A percentile compares a stretch with the other conserved stretches of the same genome.
phyloP scores from a whole-genome alignment of 2,888 invertebrate genomes.

The Eupelmus urozonus region DNA sequence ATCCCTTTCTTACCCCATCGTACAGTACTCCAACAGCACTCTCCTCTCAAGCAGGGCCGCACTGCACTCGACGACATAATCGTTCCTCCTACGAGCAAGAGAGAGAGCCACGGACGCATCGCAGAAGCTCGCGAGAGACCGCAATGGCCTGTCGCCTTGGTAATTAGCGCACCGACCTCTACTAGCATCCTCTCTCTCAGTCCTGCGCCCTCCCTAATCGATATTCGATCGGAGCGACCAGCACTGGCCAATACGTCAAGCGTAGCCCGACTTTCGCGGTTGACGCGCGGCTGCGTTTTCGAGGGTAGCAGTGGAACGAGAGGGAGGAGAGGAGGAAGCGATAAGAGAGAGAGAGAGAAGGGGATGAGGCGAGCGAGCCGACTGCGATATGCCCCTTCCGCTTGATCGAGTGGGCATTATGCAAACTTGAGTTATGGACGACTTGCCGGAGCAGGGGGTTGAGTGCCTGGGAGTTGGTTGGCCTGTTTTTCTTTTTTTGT shows the following conservation, averaged over 20 bases:
- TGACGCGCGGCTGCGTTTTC: constrained; percentile 1
- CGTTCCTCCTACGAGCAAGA: constrained; percentile 12
- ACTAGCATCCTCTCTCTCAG: constrained; percentile 16
- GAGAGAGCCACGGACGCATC: neutral
- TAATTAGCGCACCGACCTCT: constrained; percentile 43
- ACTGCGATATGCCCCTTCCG: constrained; percentile 30
- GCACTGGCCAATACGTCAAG: constrained; percentile 40
- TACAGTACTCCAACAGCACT: neutral
- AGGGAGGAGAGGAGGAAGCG: neutral
- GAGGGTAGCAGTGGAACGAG: neutral
- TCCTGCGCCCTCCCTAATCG: constrained; percentile 36
- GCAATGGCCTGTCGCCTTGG: constrained; percentile 56
- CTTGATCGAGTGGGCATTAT: constrained; percentile 53
- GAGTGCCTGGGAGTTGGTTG: no score
- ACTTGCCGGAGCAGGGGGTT: neutral
- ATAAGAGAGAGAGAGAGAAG: neutral
- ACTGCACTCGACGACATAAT: constrained; percentile 35
- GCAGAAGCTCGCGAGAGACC: no score
- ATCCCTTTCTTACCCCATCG: neutral
- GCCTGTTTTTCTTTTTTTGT: neutral
- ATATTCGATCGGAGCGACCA: constrained; percentile 30
- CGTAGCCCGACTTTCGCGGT: constrained; percentile 36
- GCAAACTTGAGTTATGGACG: constrained; percentile 45
- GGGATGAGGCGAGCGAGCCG: neutral
- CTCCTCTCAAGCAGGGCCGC: neutral